phyloP scores from a whole-genome alignment of 2,888 invertebrate species.

The Caenorhabditis wallacei region DNA sequence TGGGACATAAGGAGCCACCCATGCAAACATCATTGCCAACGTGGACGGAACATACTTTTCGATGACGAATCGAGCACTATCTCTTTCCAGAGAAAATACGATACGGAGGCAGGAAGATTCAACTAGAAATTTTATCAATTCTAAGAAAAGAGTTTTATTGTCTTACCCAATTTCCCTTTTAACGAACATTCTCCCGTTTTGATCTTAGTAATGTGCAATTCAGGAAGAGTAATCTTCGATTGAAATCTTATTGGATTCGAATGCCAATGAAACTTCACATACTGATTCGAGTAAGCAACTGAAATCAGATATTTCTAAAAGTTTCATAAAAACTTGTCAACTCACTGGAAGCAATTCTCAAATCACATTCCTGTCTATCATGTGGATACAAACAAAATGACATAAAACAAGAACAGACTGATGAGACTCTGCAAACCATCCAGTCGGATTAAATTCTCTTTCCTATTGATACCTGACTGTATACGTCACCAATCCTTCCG shows the following conservation, averaged over 20 bases:
- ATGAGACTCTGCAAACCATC: constrained; percentile 73
- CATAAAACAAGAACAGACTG: constrained; percentile 82
- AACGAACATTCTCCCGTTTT: constrained; percentile 75
- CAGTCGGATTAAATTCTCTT: not conserved
- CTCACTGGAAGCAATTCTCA: constrained; percentile 79
- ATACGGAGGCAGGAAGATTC: constrained; percentile 80
- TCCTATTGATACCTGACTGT: constrained; percentile 75
- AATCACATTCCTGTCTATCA: constrained; percentile 80
- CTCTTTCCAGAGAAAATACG: constrained; percentile 78
- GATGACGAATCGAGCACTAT: constrained; percentile 80
- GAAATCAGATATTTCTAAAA: constrained; percentile 42
- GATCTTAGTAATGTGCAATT: constrained; percentile 77
- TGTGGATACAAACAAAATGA: constrained; percentile 82
- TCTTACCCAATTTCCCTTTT: constrained; percentile 78
- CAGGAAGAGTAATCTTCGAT: constrained; percentile 75
- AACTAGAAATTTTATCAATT: constrained; percentile 65
- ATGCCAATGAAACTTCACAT: constrained; percentile 79
- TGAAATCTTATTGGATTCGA: constrained; percentile 74
- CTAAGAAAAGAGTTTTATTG: not conserved
- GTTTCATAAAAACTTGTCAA: not conserved
- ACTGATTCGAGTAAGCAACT: constrained; percentile 81
- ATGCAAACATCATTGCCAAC: constrained; percentile 81
- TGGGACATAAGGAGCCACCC: constrained; percentile 82
- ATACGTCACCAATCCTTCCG: constrained; percentile 80
- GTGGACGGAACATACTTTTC: constrained; percentile 79